These are phyloP conservation scores for Petaurus breviceps DNA, from an alignment of 2,113 vertebrate genomes.

Conservation along the genomic window DNA sequence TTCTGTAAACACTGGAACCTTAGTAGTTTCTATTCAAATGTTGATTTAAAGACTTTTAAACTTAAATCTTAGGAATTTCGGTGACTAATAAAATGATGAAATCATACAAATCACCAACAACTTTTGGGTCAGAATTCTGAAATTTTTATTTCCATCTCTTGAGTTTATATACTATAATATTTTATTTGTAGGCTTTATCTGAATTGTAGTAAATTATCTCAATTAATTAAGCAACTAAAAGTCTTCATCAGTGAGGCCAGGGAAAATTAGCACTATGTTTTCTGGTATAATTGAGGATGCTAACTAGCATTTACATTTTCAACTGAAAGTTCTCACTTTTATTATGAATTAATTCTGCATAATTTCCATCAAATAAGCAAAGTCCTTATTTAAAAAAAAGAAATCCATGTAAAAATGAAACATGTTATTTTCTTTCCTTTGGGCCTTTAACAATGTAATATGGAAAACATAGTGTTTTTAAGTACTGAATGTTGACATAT, in stretches of 20 bases:
- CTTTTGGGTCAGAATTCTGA: neutral
- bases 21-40: neutral
- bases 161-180: neutral
- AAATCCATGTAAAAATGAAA: neutral
- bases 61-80: neutral
- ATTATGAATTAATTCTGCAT: neutral
- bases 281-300: neutral
- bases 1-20: neutral
- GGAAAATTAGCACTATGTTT: neutral
- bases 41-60: conserved; percentile 8
- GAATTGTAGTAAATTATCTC: neutral
- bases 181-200: neutral
- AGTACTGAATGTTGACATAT: neutral
- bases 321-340: neutral
- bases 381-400: neutral
- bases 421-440: neutral
- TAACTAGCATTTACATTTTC: neutral
- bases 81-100: neutral
- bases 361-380: neutral
- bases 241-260: neutral
- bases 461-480: neutral
- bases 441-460: neutral
- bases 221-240: neutral
- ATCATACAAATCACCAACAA: neutral
- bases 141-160: neutral